Evolutionary conservation across 2,797 vertebrate species (phyloP).

Genomic region (Petrocephalus schoutedeni): DNA sequence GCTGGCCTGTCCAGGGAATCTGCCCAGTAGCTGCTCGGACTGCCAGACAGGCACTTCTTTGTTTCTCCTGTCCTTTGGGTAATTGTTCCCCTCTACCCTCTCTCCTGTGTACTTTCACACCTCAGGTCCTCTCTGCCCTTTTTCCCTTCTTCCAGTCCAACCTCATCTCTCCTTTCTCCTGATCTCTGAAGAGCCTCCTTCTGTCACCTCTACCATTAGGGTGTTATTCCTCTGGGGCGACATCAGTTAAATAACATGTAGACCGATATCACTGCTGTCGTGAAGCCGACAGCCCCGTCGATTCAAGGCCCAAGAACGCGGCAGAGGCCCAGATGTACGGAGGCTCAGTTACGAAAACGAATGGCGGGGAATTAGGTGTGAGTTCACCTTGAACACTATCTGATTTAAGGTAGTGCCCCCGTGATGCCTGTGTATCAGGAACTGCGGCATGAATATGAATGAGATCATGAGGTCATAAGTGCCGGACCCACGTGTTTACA

Average conservation of each 20-base stretch:
- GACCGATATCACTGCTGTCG: not conserved
- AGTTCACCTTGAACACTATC: conserved; percentile 6
- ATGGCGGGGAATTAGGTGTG: not conserved
- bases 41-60: not conserved
- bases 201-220: not conserved
- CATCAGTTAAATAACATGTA: not conserved
- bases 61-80: not conserved
- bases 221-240: not conserved
- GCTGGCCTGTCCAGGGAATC: conserved; percentile 49
- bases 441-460: conserved; percentile 7
- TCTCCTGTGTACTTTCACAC: not conserved
- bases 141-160: not conserved
- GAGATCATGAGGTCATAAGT: not conserved
- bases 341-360: conserved; percentile 6
- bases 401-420: not conserved
- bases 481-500: not conserved
- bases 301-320: not conserved
- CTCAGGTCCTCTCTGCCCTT: not conserved
- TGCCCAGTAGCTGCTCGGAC: not conserved
- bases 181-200: not conserved
- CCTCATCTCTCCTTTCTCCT: not conserved
- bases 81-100: not conserved
- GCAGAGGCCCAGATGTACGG: conserved; percentile 11
- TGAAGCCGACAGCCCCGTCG: not conserved
- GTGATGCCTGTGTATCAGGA: not conserved